Evolutionary conservation across 2,797 vertebrate species (phyloP).

Genomic region (Lepus townsendii): DNA sequence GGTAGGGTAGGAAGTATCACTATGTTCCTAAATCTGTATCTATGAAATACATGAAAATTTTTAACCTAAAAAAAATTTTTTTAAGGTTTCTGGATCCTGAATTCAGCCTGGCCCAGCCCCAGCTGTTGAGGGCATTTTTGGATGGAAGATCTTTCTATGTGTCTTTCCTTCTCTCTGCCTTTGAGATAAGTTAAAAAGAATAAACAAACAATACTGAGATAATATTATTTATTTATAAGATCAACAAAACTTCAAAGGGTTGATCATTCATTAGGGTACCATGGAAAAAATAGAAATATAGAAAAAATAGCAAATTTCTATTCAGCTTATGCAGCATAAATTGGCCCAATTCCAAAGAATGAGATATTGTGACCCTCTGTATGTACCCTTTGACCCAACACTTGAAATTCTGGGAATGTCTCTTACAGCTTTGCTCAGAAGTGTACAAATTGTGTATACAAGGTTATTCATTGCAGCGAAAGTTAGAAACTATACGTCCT

Average conservation of each 20-base stretch:
- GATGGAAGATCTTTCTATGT: too few relatives aligned
- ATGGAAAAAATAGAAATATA: background rate
- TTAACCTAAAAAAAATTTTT: too few relatives aligned
- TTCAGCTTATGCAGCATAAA: background rate
- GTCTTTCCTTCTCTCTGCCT: too few relatives aligned
- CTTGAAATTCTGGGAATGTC: conserved; percentile 20
- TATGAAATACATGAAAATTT: too few relatives aligned
- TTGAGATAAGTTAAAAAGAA: too few relatives aligned
- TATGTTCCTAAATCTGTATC: too few relatives aligned
- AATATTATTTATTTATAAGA: background rate
- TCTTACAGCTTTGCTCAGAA: background rate
- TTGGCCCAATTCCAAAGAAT: background rate
- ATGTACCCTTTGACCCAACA: background rate
- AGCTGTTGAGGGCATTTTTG: too few relatives aligned
- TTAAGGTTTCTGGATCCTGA: too few relatives aligned
- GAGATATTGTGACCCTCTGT: background rate
- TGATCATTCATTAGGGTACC: background rate
- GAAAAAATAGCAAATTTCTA: background rate
- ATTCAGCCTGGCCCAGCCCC: too few relatives aligned
- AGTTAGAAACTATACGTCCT: conserved; percentile 20
- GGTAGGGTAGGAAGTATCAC: too few relatives aligned
- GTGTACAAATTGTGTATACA: background rate
- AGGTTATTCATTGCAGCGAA: conserved; percentile 33
- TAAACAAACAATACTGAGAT: background rate
- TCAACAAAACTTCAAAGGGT: conserved; percentile 4